Evolutionary conservation across 1,140 invertebrate genomes (phyloP).

Genomic region (Euglossa dilemma): DNA sequence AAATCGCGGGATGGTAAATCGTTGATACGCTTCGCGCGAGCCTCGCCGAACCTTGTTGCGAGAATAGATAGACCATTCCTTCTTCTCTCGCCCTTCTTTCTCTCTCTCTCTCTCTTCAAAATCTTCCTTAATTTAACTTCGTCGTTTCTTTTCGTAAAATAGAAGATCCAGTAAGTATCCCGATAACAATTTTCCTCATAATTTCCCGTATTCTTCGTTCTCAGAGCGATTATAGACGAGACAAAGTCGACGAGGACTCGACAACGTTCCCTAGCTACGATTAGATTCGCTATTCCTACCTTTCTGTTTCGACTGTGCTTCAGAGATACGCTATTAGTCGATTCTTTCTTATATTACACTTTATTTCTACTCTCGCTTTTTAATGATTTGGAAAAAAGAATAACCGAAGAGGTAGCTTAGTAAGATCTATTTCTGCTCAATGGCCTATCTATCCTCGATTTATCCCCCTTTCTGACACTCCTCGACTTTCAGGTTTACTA

Average conservation of each 20-base stretch:
- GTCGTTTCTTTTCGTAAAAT: background rate
- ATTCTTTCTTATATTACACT: too few relatives aligned
- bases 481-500: slow-evolving; percentile 88
- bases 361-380: background rate
- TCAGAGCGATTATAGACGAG: too few relatives aligned
- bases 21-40: slow-evolving; percentile 48
- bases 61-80: slow-evolving; percentile 39
- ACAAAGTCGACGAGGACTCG: too few relatives aligned
- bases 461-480: background rate
- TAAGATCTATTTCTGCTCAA: background rate
- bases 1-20: slow-evolving; percentile 51
- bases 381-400: too few relatives aligned
- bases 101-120: too few relatives aligned
- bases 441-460: slow-evolving; percentile 39
- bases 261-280: too few relatives aligned
- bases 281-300: too few relatives aligned
- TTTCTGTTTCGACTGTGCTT: too few relatives aligned
- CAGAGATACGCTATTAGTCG: too few relatives aligned
- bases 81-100: background rate
- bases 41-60: background rate
- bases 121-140: background rate
- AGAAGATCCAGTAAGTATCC: background rate
- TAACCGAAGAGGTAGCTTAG: too few relatives aligned
- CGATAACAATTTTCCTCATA: background rate
- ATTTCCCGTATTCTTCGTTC: too few relatives aligned